Percentiles rank a stretch among this genome's conserved stretches.
phyloP scores from a whole-genome alignment of 2,113 vertebrate species.

The Cynocephalus volans region DNA sequence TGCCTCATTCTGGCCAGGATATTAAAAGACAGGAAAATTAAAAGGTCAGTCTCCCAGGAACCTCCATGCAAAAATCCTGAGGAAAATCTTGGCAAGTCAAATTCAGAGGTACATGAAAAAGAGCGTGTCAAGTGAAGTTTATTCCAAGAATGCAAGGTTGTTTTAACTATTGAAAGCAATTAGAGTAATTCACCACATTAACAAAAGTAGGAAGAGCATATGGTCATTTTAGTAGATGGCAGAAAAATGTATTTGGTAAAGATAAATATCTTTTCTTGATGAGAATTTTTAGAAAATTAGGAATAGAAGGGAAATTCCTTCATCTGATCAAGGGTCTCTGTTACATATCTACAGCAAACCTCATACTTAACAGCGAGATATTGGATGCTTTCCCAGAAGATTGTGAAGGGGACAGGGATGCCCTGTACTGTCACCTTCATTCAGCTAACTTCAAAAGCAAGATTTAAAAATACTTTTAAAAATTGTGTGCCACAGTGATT shows the following conservation, averaged over 20 bases:
- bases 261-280: background rate
- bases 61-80: background rate
- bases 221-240: background rate
- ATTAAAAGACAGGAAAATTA: background rate
- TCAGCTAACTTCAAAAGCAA: background rate
- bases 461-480: background rate
- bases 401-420: background rate
- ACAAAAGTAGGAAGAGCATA: background rate
- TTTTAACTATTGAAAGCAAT: background rate
- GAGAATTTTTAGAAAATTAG: background rate
- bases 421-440: background rate
- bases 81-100: background rate
- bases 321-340: background rate
- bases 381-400: background rate
- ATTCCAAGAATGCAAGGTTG: background rate
- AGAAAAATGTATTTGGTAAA: background rate
- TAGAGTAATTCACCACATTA: background rate
- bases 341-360: background rate
- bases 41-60: background rate
- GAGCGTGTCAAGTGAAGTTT: background rate
- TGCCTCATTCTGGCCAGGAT: background rate
- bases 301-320: background rate
- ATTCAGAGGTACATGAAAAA: background rate
- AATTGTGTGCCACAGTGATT: background rate
- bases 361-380: background rate